Conservation (phyloP, 2,797 vertebrate species). For the Distichodus sexfasciatus region DNA sequence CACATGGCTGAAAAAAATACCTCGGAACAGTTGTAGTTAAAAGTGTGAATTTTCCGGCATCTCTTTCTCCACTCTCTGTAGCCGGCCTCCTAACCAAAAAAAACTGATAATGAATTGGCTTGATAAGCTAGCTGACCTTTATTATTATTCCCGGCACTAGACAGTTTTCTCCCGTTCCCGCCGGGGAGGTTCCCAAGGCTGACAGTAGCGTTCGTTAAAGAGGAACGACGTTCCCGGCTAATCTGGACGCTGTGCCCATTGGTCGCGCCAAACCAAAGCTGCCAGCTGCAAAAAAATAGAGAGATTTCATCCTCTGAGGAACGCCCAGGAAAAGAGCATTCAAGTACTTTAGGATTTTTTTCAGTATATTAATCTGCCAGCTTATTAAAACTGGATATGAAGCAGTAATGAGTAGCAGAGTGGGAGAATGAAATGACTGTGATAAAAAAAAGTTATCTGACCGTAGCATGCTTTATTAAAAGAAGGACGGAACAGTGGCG, state of each 20-base stretch:
- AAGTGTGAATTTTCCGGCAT: too few species aligned
- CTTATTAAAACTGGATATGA: not conserved
- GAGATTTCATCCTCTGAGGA: not conserved
- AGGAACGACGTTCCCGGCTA: slow-evolving; percentile 25
- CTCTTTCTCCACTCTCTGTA: too few species aligned
- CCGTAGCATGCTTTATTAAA: not conserved
- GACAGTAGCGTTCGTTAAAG: slow-evolving; percentile 59
- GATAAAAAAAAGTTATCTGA: not conserved
- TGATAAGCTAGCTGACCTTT: slow-evolving; percentile 74
- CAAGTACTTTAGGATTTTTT: not conserved
- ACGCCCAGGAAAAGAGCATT: not conserved
- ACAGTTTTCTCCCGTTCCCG: slow-evolving; percentile 60
- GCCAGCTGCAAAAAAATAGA: slow-evolving; percentile 17
- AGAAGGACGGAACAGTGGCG: slow-evolving; percentile 16
- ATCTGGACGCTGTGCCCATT: slow-evolving; percentile 22
- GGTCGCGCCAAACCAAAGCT: not conserved
- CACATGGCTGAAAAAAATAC: too few species aligned
- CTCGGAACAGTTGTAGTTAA: too few species aligned
- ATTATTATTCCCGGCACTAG: slow-evolving; percentile 67
- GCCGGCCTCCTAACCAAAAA: slow-evolving; percentile 62
- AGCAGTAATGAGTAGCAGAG: not conserved
- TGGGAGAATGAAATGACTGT: not conserved
- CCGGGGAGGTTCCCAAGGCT: slow-evolving; percentile 51
- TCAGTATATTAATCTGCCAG: not conserved
- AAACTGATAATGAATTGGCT: slow-evolving; percentile 72